These are phyloP conservation scores for Chaetura pelagica DNA, from an alignment of 2,113 vertebrate species.

Conservation along the genomic window DNA sequence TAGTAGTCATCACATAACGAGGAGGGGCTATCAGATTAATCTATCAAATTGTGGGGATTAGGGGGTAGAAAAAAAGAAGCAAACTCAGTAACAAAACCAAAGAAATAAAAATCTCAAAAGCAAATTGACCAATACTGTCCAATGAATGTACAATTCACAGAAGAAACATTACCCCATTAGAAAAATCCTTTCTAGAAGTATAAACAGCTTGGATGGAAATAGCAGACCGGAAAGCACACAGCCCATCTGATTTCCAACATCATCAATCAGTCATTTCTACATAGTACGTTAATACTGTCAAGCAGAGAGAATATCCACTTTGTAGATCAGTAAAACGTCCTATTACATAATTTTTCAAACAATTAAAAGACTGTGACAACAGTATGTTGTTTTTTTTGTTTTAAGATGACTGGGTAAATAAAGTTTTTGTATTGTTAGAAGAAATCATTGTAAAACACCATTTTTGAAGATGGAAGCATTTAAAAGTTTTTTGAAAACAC, in stretches of 20 bases:
- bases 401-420: background rate
- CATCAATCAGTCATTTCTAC: background rate
- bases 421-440: background rate
- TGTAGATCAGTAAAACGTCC: background rate
- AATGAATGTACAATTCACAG: background rate
- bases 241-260: background rate
- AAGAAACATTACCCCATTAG: background rate
- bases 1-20: conserved; percentile 99
- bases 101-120: background rate
- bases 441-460: background rate
- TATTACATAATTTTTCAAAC: background rate
- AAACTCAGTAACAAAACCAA: background rate
- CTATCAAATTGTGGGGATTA: conserved; percentile 65
- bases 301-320: background rate
- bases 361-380: background rate
- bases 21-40: conserved; percentile 98
- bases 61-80: background rate
- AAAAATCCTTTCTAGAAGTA: background rate
- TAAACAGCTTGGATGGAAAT: background rate
- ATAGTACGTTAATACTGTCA: background rate
- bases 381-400: background rate
- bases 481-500: background rate
- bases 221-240: background rate
- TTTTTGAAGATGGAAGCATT: background rate
- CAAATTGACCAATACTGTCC: background rate